Evolutionary conservation across 2,888 invertebrate species (phyloP), one percentile per base, ranked within the genome.

Genomic region (Chrysolina haemoptera): DNA sequence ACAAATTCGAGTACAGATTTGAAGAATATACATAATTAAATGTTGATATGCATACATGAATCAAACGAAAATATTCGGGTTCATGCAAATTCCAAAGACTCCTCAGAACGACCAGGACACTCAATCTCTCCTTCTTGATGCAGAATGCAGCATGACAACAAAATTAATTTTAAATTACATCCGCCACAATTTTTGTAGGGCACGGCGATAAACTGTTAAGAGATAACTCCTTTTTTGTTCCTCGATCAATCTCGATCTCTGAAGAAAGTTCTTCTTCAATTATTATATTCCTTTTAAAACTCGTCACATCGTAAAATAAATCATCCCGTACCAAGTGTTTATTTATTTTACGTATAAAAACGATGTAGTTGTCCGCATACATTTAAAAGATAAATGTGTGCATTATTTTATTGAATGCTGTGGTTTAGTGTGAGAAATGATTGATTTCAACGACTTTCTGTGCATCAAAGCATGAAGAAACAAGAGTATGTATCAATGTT

Each of bases 111-210:
- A 20, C 14, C 18, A 8, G 67, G 18, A 20, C 41, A 67, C 40
- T 67, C 35, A 40, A 67, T 67, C 67, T 53, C 48, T 48, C n/a
- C n/a, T 59, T 14, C 50, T 53, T 14, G 48, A 6, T 53, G 48
- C 53, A 67, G 53, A 55, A 67, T 67, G 20, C 67, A 53, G 40
- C 14, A 40, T 53, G 67, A 67, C 67, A 67, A 16, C 67, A 4
- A 67, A 67, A 67, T 67, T 67, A 67, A 67, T 67, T 40, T 67
- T 35, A 67, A 67, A 53, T 53, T 67, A 53, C 66, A 40, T 67
- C 53, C 53, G 53, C 66, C 40, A 53, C 27, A 50, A 67, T 53
- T 50, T 67, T 67, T 53, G 48, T 67, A 53, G 53, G 53, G 53
- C 66, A 53, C 66, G 66, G 40, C 35, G 50, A 67, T 67, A 40